Evolutionary conservation across 2,888 invertebrate genomes (phyloP).

Genomic region (Chironomus riparius): DNA sequence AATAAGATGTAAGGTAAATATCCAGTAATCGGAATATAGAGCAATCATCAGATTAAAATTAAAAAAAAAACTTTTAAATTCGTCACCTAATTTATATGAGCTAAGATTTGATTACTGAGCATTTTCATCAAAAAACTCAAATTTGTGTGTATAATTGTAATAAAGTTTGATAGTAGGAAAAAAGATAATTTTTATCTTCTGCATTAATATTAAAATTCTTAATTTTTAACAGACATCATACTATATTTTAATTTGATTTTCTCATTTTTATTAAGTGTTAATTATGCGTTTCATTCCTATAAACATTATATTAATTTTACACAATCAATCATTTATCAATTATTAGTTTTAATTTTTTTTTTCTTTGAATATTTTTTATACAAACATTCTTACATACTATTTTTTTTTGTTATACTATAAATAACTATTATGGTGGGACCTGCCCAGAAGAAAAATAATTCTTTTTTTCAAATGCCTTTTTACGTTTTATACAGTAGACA

Average conservation of each 20-base stretch:
- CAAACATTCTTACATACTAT: neutral
- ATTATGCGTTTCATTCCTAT: neutral
- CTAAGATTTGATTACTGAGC: no score
- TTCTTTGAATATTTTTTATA: neutral
- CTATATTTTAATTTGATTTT: neutral
- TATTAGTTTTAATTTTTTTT: neutral
- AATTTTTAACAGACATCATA: neutral
- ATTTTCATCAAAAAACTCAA: no score
- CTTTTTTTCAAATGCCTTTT: neutral
- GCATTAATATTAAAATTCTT: no score
- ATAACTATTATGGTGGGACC: constrained; percentile 1
- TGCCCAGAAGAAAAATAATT: neutral
- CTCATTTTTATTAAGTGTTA: neutral
- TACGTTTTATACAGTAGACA: neutral
- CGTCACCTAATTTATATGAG: no score
- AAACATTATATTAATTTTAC: neutral
- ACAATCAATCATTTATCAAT: neutral
- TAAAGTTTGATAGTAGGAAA: no score
- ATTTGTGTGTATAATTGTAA: no score
- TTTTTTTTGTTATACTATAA: neutral
- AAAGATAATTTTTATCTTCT: no score
- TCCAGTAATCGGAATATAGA: no score
- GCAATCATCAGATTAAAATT: no score
- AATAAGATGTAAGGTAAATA: no score
- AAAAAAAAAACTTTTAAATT: no score